Conservation (phyloP, 1,140 invertebrate genomes). For the Drosophila murphyi region DNA sequence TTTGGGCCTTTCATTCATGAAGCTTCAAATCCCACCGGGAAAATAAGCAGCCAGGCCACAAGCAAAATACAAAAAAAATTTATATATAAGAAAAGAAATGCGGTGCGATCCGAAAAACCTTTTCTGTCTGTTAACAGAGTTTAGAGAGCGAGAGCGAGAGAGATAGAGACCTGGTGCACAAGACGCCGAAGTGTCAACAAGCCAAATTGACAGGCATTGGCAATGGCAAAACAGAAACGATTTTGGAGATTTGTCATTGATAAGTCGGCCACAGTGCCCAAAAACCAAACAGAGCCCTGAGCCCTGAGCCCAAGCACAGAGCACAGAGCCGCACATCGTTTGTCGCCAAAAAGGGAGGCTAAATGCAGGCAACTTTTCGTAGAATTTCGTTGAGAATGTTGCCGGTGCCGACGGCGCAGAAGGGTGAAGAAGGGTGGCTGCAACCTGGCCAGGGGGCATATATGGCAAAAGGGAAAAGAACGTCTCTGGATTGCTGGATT, state of each 20-base stretch:
- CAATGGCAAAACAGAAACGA: constrained; percentile 74
- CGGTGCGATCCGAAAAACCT: constrained; percentile 57
- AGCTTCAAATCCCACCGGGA: constrained; percentile 72
- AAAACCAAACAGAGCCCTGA: constrained; percentile 13
- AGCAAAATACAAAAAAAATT: constrained; percentile 50
- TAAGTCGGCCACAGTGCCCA: constrained; percentile 73
- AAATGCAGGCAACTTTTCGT: constrained; percentile 62
- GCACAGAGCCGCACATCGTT: background rate
- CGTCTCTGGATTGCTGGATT: background rate
- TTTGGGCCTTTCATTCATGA: constrained; percentile 74
- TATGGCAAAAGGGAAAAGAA: background rate
- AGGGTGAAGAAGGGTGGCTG: constrained; percentile 50
- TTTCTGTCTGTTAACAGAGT: constrained; percentile 52
- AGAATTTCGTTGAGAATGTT: constrained; percentile 59
- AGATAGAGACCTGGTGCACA: constrained; percentile 20
- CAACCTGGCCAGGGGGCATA: background rate
- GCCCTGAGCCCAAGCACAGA: background rate
- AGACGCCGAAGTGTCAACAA: constrained; percentile 74
- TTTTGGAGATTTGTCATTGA: constrained; percentile 83
- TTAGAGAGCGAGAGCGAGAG: too few relatives aligned
- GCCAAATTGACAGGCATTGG: constrained; percentile 76
- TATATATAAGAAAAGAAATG: constrained; percentile 53
- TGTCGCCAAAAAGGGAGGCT: constrained; percentile 55
- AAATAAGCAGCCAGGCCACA: constrained; percentile 64
- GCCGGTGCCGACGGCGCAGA: constrained; percentile 2